Evolutionary conservation across 2,888 invertebrate species (phyloP), one percentile per base, ranked within the genome.

Genomic region (Acanthacorydalis orientalis): DNA sequence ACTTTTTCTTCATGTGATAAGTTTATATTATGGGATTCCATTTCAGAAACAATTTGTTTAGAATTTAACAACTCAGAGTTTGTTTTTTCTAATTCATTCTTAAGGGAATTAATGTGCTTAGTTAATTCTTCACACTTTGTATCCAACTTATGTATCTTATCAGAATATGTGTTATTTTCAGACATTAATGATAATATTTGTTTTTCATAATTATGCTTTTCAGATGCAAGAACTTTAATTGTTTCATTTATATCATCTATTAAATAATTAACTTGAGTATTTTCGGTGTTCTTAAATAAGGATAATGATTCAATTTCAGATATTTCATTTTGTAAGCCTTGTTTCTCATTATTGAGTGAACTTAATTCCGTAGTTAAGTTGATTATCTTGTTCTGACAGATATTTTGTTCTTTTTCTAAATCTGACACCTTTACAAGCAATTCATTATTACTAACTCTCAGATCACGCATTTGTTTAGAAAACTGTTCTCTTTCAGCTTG

Each of bases 401-500:
- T 57, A 46, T 46, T 6, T 51, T 16, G 15, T 49, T 49, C 23
- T 50, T 33, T 8, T 10, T 46, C 45, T 34, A 33, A 31, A 46
- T n/a, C 43, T 11, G 15, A 15, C 2, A 11, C 31, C 32, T 16
- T 48, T 44, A 38, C 41, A 44, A 23, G 23, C 23, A 23, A 23
- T 23, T 23, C 23, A 23, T 23, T 57, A 56, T 31, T 54, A 48
- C 14, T 52, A 51, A 41, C 23, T 23, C 23, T 23, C 23, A 31
- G 53, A 37, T 59, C 7, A 55, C 52, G 49, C 64, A 63, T 53
- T 23, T 23, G 23, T 23, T 23, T 23, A 4, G 23, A 23, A 23
- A 60, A 8, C 65, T 54, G 10, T 65, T 66, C 1, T 56, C 43
- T 44, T 6, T 23, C 23, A 23, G 23, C 23, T 67, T 65, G 48